Percentiles rank a stretch among this genome's conserved stretches.
phyloP scores from a whole-genome alignment of 2,113 vertebrate genomes.

The Furnarius figulus region DNA sequence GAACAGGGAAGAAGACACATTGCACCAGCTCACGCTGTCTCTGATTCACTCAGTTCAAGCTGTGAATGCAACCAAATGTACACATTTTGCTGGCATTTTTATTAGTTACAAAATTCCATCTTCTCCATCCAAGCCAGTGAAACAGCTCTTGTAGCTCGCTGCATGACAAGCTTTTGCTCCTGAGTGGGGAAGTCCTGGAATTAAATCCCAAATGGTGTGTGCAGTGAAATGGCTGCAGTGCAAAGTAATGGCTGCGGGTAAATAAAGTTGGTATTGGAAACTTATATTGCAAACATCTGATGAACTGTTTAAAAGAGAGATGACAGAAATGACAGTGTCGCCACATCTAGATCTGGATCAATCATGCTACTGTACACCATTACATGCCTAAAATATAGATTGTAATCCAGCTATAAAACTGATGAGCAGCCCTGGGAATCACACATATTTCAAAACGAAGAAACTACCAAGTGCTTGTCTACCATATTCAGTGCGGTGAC shows the following conservation, averaged over 20 bases:
- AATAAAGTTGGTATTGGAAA: background rate
- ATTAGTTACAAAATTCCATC: background rate
- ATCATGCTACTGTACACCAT: background rate
- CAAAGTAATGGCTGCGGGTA: background rate
- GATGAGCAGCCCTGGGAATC: background rate
- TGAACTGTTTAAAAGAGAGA: background rate
- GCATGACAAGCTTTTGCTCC: background rate
- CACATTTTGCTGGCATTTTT: background rate
- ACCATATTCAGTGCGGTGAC: background rate
- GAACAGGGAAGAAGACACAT: background rate
- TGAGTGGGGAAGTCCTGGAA: background rate
- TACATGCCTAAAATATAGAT: background rate
- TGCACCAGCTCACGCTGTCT: background rate
- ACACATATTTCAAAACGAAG: background rate
- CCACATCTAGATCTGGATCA: constrained; percentile 6
- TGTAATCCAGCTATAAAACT: background rate
- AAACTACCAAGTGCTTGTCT: background rate
- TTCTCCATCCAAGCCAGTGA: background rate
- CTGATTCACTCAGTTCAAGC: constrained; percentile 8
- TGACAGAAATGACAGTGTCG: background rate
- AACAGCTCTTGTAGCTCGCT: background rate
- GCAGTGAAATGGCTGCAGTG: background rate
- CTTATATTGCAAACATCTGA: background rate
- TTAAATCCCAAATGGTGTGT: background rate
- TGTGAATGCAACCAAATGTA: background rate